Conservation (phyloP, 2,888 invertebrate genomes). For the Scaptomyza tumidula region DNA sequence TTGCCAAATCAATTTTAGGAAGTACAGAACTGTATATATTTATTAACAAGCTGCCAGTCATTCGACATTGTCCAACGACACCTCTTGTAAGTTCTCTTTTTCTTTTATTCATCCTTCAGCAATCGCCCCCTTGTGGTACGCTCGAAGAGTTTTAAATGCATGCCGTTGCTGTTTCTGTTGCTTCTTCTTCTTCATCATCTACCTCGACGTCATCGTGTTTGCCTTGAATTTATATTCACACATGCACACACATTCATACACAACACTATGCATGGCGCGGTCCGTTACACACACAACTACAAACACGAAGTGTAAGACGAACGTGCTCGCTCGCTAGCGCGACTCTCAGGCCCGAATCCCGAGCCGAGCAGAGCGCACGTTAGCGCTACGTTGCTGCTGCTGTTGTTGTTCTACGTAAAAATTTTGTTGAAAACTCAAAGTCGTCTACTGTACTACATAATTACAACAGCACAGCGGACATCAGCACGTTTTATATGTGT, state of each 20-base stretch:
- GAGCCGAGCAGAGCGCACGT: conserved; percentile 11
- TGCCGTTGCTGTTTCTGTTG: conserved; percentile 49
- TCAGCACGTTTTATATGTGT: conserved; percentile 53
- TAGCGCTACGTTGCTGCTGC: conserved; percentile 12
- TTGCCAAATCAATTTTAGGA: background rate
- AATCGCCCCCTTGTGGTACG: conserved; percentile 4
- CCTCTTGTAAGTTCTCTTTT: background rate
- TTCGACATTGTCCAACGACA: conserved; percentile 1
- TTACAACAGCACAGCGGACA: conserved; percentile 64
- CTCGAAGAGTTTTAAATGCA: conserved; percentile 39
- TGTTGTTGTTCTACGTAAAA: conserved; percentile 63
- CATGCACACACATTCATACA: conserved; percentile 18
- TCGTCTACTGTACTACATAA: conserved; percentile 79
- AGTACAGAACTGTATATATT: conserved; percentile 4
- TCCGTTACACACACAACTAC: conserved; percentile 53
- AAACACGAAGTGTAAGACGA: conserved; percentile 40
- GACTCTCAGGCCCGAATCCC: conserved; percentile 15
- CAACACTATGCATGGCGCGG: conserved; percentile 31
- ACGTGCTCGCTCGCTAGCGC: conserved; percentile 14
- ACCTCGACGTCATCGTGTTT: conserved; percentile 68
- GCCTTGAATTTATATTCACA: conserved; percentile 63
- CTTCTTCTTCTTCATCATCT: conserved; percentile 35
- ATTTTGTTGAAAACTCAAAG: conserved; percentile 77
- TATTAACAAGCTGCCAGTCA: conserved; percentile 14
- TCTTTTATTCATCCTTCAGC: conserved; percentile 2